Conservation (phyloP, 2,888 invertebrate species). For the Zaprionus obscuricornis region DNA sequence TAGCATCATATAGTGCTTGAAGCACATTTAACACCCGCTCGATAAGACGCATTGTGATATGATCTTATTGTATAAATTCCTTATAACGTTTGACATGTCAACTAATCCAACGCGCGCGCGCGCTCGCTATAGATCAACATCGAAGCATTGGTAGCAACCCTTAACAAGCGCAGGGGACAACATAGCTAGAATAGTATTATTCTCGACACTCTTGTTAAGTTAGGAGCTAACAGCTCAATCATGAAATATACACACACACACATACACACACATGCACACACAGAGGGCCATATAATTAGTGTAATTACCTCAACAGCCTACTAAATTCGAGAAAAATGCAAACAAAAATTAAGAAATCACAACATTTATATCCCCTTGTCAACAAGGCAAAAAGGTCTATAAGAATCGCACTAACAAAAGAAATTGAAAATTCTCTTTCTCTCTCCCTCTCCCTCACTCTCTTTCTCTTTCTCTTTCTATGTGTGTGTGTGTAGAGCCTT, state of each 20-base stretch:
- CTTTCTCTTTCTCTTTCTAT: too few species aligned
- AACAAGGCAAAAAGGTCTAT: slow-evolving; percentile 45
- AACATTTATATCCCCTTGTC: slow-evolving; percentile 77
- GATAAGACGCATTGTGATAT: too few species aligned
- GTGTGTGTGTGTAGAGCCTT: too few species aligned
- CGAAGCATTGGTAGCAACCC: slow-evolving; percentile 48
- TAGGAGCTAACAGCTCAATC: slow-evolving; percentile 29
- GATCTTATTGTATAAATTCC: too few species aligned
- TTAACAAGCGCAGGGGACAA: slow-evolving; percentile 26
- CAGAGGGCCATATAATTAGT: slow-evolving; percentile 70
- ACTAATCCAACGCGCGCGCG: slow-evolving; percentile 53
- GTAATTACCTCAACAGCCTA: slow-evolving; percentile 78
- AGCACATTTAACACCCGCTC: too few species aligned
- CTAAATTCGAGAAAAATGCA: slow-evolving; percentile 78
- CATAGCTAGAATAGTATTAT: neutral
- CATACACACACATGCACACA: neutral
- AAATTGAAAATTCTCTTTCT: neutral
- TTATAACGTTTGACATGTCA: slow-evolving; percentile 51
- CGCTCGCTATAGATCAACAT: slow-evolving; percentile 20
- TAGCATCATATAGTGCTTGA: too few species aligned
- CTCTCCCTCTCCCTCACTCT: too few species aligned
- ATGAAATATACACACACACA: slow-evolving; percentile 1
- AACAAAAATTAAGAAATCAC: slow-evolving; percentile 80
- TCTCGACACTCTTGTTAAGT: too few species aligned
- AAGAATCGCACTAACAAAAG: slow-evolving; percentile 37